A percentile compares a stretch with the other conserved stretches of the same genome.
phyloP scores from a whole-genome alignment of 1,140 invertebrate species.

The Microplitis demolitor region DNA sequence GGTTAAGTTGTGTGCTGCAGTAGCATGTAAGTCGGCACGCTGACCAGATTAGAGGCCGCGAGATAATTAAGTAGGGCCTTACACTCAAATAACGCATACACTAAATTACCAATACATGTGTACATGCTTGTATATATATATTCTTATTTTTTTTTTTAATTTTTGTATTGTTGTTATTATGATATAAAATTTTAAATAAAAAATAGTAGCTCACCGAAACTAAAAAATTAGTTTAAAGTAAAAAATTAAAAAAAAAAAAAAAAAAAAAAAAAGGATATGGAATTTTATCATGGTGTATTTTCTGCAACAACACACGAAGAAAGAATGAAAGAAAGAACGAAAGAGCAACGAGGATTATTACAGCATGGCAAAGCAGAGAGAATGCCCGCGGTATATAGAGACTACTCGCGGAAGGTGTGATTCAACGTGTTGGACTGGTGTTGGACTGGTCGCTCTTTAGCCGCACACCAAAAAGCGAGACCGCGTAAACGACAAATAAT shows the following conservation, averaged over 20 bases:
- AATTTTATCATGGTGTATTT: no score
- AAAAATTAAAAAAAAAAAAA: no score
- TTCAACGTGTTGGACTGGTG: conserved; percentile 56
- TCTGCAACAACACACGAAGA: not conserved
- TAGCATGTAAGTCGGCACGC: conserved; percentile 56
- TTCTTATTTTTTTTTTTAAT: no score
- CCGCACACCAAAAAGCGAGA: conserved; percentile 4
- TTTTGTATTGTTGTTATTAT: no score
- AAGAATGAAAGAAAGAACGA: not conserved
- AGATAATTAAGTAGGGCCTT: conserved; percentile 62
- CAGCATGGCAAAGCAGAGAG: conserved; percentile 29
- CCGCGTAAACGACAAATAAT: not conserved
- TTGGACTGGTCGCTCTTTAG: conserved; percentile 38
- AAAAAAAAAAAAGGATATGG: no score
- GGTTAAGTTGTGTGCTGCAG: conserved; percentile 5
- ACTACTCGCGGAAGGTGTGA: conserved; percentile 58
- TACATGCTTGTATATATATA: no score
- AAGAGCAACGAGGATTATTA: not conserved
- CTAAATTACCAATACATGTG: not conserved
- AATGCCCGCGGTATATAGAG: conserved; percentile 48
- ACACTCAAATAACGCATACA: conserved; percentile 51
- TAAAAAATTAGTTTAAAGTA: no score
- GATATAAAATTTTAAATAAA: no score
- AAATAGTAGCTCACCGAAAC: no score
- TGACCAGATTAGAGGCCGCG: conserved; percentile 57